A percentile compares a stretch with the other conserved stretches of the same genome.
phyloP scores from a whole-genome alignment of 2,888 invertebrate species.

The Automeris io region DNA sequence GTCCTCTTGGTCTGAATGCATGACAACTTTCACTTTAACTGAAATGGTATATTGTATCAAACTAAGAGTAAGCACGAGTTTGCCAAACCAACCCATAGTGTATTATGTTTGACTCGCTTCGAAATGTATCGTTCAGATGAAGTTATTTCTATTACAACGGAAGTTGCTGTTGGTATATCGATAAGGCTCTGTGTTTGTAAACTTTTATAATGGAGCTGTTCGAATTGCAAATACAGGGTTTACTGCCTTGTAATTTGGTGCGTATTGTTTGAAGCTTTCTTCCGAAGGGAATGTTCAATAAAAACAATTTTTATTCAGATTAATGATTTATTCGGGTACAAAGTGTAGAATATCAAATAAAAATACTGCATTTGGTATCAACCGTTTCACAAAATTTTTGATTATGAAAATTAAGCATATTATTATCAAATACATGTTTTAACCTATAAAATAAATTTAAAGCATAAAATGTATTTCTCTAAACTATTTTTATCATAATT shows the following conservation, averaged over 20 bases:
- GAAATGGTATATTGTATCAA: slow-evolving; percentile 34
- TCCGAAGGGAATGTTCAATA: background rate
- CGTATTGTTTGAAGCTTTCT: too few relatives aligned
- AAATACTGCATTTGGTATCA: slow-evolving; percentile 76
- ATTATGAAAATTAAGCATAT: slow-evolving; percentile 74
- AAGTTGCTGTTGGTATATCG: slow-evolving; percentile 32
- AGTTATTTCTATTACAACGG: slow-evolving; percentile 18
- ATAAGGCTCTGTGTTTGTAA: slow-evolving; percentile 57
- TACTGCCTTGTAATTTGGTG: too few relatives aligned
- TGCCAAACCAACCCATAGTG: slow-evolving; percentile 33
- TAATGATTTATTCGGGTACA: slow-evolving; percentile 74
- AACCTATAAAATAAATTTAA: slow-evolving; percentile 70
- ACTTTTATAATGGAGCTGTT: slow-evolving; percentile 19
- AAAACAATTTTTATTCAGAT: slow-evolving; percentile 22
- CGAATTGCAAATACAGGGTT: background rate
- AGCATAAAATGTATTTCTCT: slow-evolving; percentile 63
- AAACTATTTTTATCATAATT: slow-evolving; percentile 53
- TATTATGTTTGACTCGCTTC: slow-evolving; percentile 14
- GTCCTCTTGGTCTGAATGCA: slow-evolving; percentile 61
- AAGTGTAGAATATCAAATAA: slow-evolving; percentile 75
- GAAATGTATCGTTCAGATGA: slow-evolving; percentile 11
- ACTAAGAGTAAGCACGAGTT: slow-evolving; percentile 27
- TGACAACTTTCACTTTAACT: slow-evolving; percentile 62
- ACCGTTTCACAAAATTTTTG: slow-evolving; percentile 68
- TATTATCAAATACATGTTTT: slow-evolving; percentile 67